Evolutionary conservation across 2,888 invertebrate species (phyloP).

Genomic region (Drosophila paramelanica): DNA sequence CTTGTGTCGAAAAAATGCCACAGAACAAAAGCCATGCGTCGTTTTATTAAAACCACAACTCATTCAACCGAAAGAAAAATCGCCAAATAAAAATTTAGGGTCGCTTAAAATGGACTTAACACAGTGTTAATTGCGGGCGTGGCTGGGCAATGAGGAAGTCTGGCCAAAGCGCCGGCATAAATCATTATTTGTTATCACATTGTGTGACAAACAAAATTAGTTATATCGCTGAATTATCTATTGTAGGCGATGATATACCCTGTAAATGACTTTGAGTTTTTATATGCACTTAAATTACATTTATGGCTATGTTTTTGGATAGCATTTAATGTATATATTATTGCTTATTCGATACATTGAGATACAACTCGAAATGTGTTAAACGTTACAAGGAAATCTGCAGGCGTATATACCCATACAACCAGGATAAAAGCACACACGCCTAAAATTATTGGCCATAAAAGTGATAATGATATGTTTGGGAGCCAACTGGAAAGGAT

Average conservation of each 20-base stretch:
- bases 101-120: conserved; percentile 29
- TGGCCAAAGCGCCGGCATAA: conserved; percentile 43
- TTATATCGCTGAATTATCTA: neutral
- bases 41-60: conserved; percentile 61
- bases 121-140: conserved; percentile 42
- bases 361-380: neutral
- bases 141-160: conserved; percentile 19
- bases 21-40: conserved; percentile 36
- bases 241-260: conserved; percentile 8
- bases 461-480: conserved; percentile 43
- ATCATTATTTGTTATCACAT: conserved; percentile 67
- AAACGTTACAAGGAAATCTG: neutral
- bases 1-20: conserved; percentile 36
- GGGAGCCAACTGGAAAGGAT: conserved; percentile 21
- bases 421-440: conserved; percentile 12
- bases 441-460: conserved; percentile 45
- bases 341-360: too few relatives aligned
- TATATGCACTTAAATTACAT: neutral
- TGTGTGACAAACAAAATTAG: conserved; percentile 42
- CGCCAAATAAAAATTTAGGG: conserved; percentile 44
- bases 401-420: neutral
- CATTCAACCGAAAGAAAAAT: conserved; percentile 40
- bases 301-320: too few relatives aligned
- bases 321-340: too few relatives aligned
- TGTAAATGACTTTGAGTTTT: neutral